Base-by-base conservation (phyloP, 2,888 invertebrate species). In the Mellilla xanthometata region DNA sequence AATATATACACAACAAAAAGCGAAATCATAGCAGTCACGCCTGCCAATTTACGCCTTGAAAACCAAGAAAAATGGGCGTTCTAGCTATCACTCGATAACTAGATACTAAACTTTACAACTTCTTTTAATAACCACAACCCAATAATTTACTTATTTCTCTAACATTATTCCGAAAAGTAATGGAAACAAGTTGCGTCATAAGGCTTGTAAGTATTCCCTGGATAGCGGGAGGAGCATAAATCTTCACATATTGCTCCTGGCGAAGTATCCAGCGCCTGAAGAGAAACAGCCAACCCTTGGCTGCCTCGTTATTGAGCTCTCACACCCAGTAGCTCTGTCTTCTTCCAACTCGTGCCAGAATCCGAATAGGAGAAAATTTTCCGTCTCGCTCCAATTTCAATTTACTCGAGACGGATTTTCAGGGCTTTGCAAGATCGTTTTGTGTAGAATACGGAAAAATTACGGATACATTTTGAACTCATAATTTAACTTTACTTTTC, bases 271-370 rank as follows among this genome's bases (percentile, higher is more conserved):
- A 66, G 62, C 3, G 69, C 72, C 76, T 71, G 79, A 79, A 83
- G 83, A 87, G 87, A 86, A 89, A 89, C 87, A 85, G 79, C 86
- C 86, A 85, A 88, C 88, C 86, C 88, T 90, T 89, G 88, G 87
- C 75, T 75, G 76, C 73, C 89, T 90, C 90, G 90, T 90, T 90
- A 90, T 90, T 90, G 85, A 86, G 79, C 89, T 89, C 90, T 90
- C 88, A 90, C 89, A 81, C 85, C 80, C 67, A 74, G 60, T 62
- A 43, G 52, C n/a, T 58, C 64, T 46, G 56, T 83, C 83, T 65
- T 62, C 71, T 60, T 86, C 76, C 15, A 55, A 50, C 82, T 6
- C 45, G 44, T 29, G 34, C 40, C 56, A 41, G 59, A 62, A 52
- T 39, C 44, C 52, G 49, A 55, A 53, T 54, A 51, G 55, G 55